A percentile compares a stretch with the other conserved stretches of the same genome.
phyloP scores from a whole-genome alignment of 2,113 vertebrate species.

The Hypocryptadius cinnamomeus region DNA sequence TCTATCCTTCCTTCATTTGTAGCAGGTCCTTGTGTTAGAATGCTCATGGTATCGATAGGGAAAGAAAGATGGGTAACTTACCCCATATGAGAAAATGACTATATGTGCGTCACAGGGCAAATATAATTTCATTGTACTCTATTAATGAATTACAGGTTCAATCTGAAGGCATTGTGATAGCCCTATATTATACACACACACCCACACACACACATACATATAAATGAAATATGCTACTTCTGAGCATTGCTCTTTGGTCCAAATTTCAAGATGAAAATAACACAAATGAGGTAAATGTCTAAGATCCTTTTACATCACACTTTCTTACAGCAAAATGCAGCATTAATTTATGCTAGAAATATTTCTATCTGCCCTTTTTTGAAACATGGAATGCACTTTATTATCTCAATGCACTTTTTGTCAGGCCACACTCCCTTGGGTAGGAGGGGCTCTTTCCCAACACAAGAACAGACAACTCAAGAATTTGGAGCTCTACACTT shows the following conservation, averaged over 20 bases:
- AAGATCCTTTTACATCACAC: background rate
- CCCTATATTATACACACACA: background rate
- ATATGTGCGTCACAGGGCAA: background rate
- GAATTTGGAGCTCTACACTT: background rate
- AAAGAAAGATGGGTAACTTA: background rate
- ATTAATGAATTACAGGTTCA: background rate
- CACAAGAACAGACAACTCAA: constrained; percentile 7
- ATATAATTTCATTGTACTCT: background rate
- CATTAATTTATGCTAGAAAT: background rate
- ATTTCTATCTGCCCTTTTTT: background rate
- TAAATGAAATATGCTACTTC: background rate
- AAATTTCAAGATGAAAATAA: background rate
- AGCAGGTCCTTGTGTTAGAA: background rate
- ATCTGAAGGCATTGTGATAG: background rate
- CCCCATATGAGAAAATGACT: background rate
- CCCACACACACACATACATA: background rate
- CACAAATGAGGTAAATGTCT: background rate
- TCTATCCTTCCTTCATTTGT: background rate
- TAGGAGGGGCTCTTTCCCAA: background rate
- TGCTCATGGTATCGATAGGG: background rate
- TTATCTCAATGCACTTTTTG: constrained; percentile 36
- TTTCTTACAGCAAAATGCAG: background rate
- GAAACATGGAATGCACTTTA: background rate
- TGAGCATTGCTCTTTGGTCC: background rate
- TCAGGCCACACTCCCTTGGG: constrained; percentile 5